Evolutionary conservation across 1,140 invertebrate genomes (phyloP).

Genomic region (Sarcophaga bullata): DNA sequence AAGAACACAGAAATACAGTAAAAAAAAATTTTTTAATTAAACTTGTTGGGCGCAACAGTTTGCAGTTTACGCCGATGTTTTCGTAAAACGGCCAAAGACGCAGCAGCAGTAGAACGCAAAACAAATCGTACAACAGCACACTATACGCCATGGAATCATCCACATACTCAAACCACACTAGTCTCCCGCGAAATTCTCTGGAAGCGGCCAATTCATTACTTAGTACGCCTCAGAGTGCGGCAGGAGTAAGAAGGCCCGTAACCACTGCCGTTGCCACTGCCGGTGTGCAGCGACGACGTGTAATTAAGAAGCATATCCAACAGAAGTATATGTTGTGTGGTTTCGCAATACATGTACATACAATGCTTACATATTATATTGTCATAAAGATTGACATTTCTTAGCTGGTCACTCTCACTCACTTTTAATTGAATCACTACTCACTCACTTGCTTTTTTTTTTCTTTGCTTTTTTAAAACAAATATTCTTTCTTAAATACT

Average conservation of each 20-base stretch:
- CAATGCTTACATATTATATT: not conserved
- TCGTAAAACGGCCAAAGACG: not conserved
- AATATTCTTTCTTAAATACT: too few relatives aligned
- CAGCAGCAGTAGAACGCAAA: not conserved
- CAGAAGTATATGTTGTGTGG: conserved; percentile 65
- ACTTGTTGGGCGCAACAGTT: too few relatives aligned
- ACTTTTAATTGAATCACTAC: too few relatives aligned
- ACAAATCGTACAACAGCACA: not conserved
- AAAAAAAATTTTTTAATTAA: too few relatives aligned
- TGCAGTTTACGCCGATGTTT: too few relatives aligned
- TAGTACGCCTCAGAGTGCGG: conserved; percentile 38
- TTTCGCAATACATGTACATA: conserved; percentile 64
- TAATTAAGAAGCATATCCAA: conserved; percentile 64
- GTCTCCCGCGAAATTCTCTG: conserved; percentile 3
- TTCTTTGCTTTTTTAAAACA: too few relatives aligned
- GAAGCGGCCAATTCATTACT: conserved; percentile 35
- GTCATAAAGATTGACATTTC: too few relatives aligned
- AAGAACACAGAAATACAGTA: too few relatives aligned
- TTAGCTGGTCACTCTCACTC: too few relatives aligned
- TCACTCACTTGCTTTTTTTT: too few relatives aligned
- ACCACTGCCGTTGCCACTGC: conserved; percentile 52
- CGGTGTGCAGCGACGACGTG: conserved; percentile 59
- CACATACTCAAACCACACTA: not conserved
- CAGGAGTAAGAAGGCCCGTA: conserved; percentile 24
- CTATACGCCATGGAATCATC: not conserved